These are phyloP conservation scores for Rhopalosiphum nymphaeae DNA, from an alignment of 2,888 invertebrate species.

Conservation along the genomic window DNA sequence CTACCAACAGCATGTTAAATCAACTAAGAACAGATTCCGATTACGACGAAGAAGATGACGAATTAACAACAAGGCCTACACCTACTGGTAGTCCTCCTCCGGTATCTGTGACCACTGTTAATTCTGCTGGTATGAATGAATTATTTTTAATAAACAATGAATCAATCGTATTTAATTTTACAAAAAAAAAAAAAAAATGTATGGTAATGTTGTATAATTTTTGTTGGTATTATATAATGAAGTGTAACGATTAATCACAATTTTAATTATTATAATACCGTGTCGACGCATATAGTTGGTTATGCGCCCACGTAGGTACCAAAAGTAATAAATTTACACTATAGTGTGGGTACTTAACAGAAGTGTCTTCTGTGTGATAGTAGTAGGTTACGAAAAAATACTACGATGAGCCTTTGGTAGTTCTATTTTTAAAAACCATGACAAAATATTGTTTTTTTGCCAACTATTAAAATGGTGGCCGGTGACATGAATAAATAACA, in stretches of 20 bases:
- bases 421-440: conserved; percentile 59
- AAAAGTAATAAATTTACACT: neutral
- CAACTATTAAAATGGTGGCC: conserved; percentile 45
- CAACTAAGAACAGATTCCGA: conserved; percentile 40
- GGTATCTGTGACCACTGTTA: neutral
- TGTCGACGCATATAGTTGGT: neutral
- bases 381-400: conserved; percentile 40
- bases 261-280: neutral
- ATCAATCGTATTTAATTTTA: neutral
- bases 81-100: conserved; percentile 53
- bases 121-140: conserved; percentile 10
- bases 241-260: neutral
- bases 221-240: neutral
- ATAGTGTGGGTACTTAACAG: neutral
- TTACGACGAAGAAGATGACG: conserved; percentile 54
- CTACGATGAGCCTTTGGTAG: neutral
- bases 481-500: conserved; percentile 55
- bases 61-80: conserved; percentile 46
- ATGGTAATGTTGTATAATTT: neutral
- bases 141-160: neutral
- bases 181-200: neutral
- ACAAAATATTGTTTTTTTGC: conserved; percentile 56
- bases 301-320: neutral
- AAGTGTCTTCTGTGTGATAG: neutral
- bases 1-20: conserved; percentile 14